Evolutionary conservation across 2,797 vertebrate genomes (phyloP).

Genomic region (Telmatherina bonti): DNA sequence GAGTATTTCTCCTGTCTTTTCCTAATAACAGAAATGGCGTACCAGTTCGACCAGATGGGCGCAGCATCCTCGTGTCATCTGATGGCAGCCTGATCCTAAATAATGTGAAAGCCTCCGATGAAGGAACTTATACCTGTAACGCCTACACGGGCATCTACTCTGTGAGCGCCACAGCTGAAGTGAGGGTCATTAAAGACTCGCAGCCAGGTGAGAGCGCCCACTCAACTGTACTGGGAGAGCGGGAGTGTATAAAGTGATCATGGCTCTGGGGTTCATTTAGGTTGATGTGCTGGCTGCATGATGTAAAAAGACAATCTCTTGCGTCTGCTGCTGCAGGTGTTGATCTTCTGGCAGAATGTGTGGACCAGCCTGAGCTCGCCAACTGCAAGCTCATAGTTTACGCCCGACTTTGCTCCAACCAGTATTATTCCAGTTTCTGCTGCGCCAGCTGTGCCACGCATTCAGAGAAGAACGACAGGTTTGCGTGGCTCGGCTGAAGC

Average conservation of each 20-base stretch:
- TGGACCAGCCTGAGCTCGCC: conserved; percentile 93
- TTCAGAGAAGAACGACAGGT: conserved; percentile 47
- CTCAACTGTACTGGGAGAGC: no score
- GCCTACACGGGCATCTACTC: conserved; percentile 92
- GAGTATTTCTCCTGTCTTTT: background rate
- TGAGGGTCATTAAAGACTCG: conserved; percentile 83
- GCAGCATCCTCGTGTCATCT: conserved; percentile 80
- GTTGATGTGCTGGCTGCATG: background rate
- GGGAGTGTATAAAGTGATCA: background rate
- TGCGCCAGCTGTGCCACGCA: conserved; percentile 91
- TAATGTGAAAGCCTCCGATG: conserved; percentile 83
- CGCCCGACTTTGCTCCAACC: conserved; percentile 90
- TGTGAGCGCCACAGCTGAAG: conserved; percentile 91
- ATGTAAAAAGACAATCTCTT: background rate
- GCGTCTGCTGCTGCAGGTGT: conserved; percentile 10
- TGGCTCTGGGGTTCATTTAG: background rate
- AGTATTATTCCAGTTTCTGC: conserved; percentile 95
- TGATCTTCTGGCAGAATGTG: conserved; percentile 78
- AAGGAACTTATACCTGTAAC: conserved; percentile 94
- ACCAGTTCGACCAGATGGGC: conserved; percentile 86
- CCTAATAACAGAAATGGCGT: conserved; percentile 88
- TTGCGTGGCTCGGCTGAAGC: conserved; percentile 46
- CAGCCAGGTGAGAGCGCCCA: conserved; percentile 72
- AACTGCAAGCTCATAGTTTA: conserved; percentile 94
- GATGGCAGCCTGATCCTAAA: conserved; percentile 90